phyloP scores from a whole-genome alignment of 2,888 invertebrate species.

The Leptinotarsa tumamoca region DNA sequence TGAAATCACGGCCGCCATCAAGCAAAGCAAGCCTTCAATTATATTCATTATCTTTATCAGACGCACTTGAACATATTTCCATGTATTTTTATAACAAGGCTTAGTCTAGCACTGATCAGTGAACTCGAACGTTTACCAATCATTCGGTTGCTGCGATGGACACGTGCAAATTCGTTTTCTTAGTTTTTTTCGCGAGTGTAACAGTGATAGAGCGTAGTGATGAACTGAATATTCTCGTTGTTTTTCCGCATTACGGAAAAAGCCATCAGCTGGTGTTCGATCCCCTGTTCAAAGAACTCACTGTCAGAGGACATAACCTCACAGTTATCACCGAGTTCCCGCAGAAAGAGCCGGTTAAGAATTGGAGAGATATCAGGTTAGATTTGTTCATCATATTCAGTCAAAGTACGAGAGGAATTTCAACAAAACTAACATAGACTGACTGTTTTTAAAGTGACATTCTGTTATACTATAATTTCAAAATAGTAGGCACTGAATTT shows the following conservation, averaged over 20 bases:
- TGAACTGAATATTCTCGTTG: conserved; percentile 71
- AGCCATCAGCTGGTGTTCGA: conserved; percentile 79
- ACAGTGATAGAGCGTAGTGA: conserved; percentile 3
- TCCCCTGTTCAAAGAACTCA: conserved; percentile 73
- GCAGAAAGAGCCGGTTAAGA: conserved; percentile 65
- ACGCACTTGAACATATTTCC: too few relatives aligned
- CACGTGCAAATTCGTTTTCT: not conserved
- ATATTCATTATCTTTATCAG: too few relatives aligned
- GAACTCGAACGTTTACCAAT: too few relatives aligned
- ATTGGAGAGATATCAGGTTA: conserved; percentile 71
- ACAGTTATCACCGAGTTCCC: conserved; percentile 78
- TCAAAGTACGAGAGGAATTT: too few relatives aligned
- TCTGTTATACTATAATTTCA: too few relatives aligned
- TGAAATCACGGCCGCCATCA: too few relatives aligned
- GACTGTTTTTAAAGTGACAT: too few relatives aligned
- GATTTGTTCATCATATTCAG: not conserved
- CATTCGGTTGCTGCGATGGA: not conserved
- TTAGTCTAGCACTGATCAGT: too few relatives aligned
- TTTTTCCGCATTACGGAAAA: conserved; percentile 77
- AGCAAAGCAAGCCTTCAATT: too few relatives aligned
- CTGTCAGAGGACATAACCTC: conserved; percentile 74
- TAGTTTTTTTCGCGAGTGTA: not conserved
- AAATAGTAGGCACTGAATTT: too few relatives aligned
- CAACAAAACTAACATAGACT: too few relatives aligned
- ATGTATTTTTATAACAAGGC: too few relatives aligned